These are phyloP conservation scores for Myripristis jacobus DNA, from an alignment of 2,797 vertebrate genomes.

Conservation along the genomic window DNA sequence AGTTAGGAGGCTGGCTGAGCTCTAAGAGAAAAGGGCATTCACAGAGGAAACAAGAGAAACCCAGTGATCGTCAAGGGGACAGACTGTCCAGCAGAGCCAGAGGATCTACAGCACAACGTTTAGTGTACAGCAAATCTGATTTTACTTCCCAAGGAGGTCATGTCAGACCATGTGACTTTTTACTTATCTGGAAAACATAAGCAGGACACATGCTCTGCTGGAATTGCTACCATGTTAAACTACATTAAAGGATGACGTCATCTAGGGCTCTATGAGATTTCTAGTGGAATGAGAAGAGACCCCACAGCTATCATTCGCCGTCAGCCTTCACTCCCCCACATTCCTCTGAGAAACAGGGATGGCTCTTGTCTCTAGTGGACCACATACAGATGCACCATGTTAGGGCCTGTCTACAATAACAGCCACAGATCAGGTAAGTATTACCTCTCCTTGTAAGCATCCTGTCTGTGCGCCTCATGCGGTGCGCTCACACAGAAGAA, in stretches of 20 bases:
- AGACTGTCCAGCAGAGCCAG: constrained; percentile 64
- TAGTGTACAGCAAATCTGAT: constrained; percentile 11
- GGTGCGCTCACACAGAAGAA: constrained; percentile 70
- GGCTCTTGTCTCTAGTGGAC: constrained; percentile 50
- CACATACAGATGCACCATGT: constrained; percentile 39
- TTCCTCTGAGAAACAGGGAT: constrained; percentile 53
- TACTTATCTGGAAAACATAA: constrained; percentile 24
- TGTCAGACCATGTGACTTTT: constrained; percentile 14
- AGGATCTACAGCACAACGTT: neutral
- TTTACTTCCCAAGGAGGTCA: neutral
- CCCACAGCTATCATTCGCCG: constrained; percentile 47
- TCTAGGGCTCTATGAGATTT: constrained; percentile 44
- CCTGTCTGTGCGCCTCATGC: constrained; percentile 71
- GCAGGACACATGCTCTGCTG: constrained; percentile 53
- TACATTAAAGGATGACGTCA: constrained; percentile 58
- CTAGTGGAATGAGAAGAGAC: constrained; percentile 53
- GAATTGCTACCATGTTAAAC: constrained; percentile 36
- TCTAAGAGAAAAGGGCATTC: constrained; percentile 53
- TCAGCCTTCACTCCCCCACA: constrained; percentile 60
- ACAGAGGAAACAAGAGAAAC: constrained; percentile 52
- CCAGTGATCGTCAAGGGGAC: constrained; percentile 42
- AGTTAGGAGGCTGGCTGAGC: constrained; percentile 36
- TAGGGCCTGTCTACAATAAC: constrained; percentile 50
- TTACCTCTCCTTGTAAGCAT: constrained; percentile 80
- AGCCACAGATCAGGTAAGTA: constrained; percentile 56